Evolutionary conservation across 2,113 vertebrate genomes (phyloP).

Genomic region (Picathartes gymnocephalus): DNA sequence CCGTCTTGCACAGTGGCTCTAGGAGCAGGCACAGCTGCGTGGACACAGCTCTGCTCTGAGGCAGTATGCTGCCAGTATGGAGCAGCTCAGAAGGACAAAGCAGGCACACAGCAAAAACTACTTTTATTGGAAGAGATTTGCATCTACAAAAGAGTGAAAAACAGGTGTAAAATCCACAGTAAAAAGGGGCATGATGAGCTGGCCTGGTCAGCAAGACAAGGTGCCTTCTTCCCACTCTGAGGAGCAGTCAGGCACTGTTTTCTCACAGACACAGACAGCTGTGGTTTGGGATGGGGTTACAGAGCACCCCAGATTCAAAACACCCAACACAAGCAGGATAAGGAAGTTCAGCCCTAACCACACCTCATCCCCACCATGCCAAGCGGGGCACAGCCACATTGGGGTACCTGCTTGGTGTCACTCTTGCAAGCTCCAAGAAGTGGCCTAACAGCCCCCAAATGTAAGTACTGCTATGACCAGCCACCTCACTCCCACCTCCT

Average conservation of each 20-base stretch:
- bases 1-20: fast-evolving
- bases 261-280: neutral
- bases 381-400: fast-evolving
- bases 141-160: conserved; percentile 77
- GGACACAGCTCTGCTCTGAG: fast-evolving
- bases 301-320: neutral
- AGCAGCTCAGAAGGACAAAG: neutral
- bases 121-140: conserved; percentile 66
- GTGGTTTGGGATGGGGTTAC: neutral
- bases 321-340: neutral
- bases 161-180: conserved; percentile 57
- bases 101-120: conserved; percentile 26
- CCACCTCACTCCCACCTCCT: neutral
- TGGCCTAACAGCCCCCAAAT: neutral
- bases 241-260: neutral
- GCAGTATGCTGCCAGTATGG: neutral
- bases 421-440: neutral
- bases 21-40: neutral
- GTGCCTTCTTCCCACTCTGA: neutral
- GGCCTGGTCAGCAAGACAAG: neutral
- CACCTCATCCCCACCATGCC: neutral
- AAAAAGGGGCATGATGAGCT: conserved; percentile 30
- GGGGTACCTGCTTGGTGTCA: neutral
- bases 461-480: neutral
- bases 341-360: neutral